A percentile compares a stretch with the other conserved stretches of the same genome.
These are phyloP conservation scores for Harpegnathos saltator DNA, from an alignment of 1,140 invertebrate genomes.

Conservation along the genomic window DNA sequence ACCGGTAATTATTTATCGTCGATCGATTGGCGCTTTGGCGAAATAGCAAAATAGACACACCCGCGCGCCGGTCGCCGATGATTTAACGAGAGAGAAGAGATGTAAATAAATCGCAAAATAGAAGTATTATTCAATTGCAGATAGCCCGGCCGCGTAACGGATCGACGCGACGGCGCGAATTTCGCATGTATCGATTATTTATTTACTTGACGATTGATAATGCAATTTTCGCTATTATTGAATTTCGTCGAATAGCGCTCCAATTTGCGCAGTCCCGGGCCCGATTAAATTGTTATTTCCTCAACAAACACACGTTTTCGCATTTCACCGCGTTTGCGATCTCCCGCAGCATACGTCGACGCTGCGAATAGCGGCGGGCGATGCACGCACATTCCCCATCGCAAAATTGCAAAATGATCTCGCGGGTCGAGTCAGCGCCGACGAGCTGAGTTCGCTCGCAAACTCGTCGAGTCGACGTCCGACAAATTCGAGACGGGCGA, in stretches of 20 bases:
- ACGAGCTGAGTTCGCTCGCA: not conserved
- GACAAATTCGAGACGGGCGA: not conserved
- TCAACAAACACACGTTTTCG: slow-evolving; percentile 7
- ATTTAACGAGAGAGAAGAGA: slow-evolving; percentile 5
- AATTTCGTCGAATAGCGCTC: slow-evolving; percentile 2
- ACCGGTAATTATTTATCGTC: slow-evolving; percentile 8
- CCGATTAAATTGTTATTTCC: slow-evolving; percentile 29
- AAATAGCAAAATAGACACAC: slow-evolving; percentile 11
- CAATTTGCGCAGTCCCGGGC: not conserved
- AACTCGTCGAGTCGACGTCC: too few relatives aligned
- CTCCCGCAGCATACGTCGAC: too few relatives aligned
- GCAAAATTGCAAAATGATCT: not conserved
- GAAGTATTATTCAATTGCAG: slow-evolving; percentile 3
- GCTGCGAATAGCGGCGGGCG: too few relatives aligned
- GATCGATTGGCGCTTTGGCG: slow-evolving; percentile 3
- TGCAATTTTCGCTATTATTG: slow-evolving; percentile 26
- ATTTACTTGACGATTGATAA: slow-evolving; percentile 18
- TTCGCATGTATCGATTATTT: slow-evolving; percentile 14
- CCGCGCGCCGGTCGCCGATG: not conserved
- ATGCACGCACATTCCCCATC: not conserved
- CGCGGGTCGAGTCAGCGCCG: not conserved
- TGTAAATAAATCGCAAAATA: slow-evolving; percentile 39
- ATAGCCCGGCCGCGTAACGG: not conserved
- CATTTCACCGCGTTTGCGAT: slow-evolving; percentile 11
- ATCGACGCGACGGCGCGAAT: not conserved